Base-by-base conservation (phyloP, 2,113 vertebrate species). In the Marcusenius ussheri region DNA sequence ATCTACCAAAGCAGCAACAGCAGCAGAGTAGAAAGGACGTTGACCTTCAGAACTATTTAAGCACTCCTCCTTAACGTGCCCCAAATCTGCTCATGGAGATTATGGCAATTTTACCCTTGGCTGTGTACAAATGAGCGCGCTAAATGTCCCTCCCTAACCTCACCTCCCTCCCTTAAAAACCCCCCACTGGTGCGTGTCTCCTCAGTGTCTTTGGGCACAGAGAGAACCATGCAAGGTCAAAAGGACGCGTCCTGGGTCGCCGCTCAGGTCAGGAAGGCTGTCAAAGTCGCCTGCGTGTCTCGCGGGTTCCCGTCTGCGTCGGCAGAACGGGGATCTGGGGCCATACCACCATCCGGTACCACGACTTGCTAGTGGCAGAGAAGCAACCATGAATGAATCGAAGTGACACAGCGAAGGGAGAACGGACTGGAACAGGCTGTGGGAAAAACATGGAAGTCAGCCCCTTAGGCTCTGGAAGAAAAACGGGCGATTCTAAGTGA, bases 101-200 rank as follows among this genome's bases (percentile, higher is more conserved):
- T 46, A 84, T 80, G 45, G 83, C 19, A 45, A 84, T 84, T 84
- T 84, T 84, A 84, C 45, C 83, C 83, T 84, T 84, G 42, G 45
- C 83, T n/a, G 45, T 84, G 83, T 47, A 47, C 83, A 46, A 47
- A 46, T 47, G 42, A 84, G 19, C 19, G 1, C 11, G 39, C 45
- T 84, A 46, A 84, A 45, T 9, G 45, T 84, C 21, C 39, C 80
- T 83, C 39, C 19, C 19, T 21, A 21, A 19, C 31, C 70, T 39
- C 70, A 35, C 70, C 70, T 39, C 70, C 35, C 70, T 42, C 35
- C 7, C 21, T 47, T 84, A 24, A 46, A 24, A n/a, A 11, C 45
- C 83, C n/a, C 80, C 83, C 24, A 47, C 83, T 47, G 83, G n/a
- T n/a, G 6, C 5, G 5, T 9, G 24, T 24, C 21, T 84, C 83